Conservation (phyloP, 2,888 invertebrate species). For the Macaria notata region DNA sequence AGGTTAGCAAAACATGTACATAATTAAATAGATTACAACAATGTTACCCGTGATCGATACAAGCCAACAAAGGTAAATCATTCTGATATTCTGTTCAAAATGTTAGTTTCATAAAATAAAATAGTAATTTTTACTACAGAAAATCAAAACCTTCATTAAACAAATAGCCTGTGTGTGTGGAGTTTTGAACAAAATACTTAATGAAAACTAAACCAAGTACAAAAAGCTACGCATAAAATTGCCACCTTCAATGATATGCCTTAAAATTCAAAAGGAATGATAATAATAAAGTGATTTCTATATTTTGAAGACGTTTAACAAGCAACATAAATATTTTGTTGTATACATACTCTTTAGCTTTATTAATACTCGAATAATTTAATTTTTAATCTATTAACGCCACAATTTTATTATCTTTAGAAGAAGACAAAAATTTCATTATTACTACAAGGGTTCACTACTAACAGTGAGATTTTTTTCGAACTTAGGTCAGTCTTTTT, state of each 20-base stretch:
- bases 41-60: too few species aligned
- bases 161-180: too few species aligned
- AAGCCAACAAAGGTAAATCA: too few species aligned
- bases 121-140: too few species aligned
- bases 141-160: too few species aligned
- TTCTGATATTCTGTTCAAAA: too few species aligned
- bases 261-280: constrained; percentile 59
- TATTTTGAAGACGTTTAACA: constrained; percentile 48
- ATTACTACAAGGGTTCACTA: constrained; percentile 28
- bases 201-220: constrained; percentile 23
- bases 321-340: constrained; percentile 44
- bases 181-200: constrained; percentile 54
- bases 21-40: too few species aligned
- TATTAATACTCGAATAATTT: constrained; percentile 36
- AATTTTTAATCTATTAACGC: constrained; percentile 43
- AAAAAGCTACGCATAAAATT: constrained; percentile 56
- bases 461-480: constrained; percentile 37
- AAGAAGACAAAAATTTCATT: constrained; percentile 34
- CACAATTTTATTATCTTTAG: constrained; percentile 39
- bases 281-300: constrained; percentile 59
- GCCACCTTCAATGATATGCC: constrained; percentile 67
- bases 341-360: constrained; percentile 24
- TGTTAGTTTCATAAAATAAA: too few species aligned
- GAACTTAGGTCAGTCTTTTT: constrained; percentile 55
- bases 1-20: too few species aligned